Conservation (phyloP, 2,888 invertebrate species). For the Leptinotarsa juncta region DNA sequence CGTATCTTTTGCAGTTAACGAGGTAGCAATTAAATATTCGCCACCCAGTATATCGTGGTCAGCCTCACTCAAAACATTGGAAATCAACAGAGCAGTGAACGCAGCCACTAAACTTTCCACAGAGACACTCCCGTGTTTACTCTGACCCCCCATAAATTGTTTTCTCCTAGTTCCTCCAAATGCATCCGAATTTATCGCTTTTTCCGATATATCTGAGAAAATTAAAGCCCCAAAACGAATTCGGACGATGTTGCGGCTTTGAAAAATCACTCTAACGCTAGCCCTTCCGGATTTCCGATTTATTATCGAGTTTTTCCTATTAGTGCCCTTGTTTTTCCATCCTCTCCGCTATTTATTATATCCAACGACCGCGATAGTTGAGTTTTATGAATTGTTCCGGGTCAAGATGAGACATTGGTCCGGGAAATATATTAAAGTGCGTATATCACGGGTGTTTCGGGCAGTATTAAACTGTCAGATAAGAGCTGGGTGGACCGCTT, state of each 20-base stretch:
- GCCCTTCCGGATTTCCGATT: constrained; percentile 23
- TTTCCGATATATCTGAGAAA: constrained; percentile 13
- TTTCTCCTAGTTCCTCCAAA: not conserved
- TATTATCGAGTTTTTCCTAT: constrained; percentile 25
- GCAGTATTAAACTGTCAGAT: constrained; percentile 28
- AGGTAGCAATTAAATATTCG: not conserved
- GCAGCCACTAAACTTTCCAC: not conserved
- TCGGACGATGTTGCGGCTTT: constrained; percentile 17
- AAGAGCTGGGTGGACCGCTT: constrained; percentile 9
- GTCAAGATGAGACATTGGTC: constrained; percentile 20
- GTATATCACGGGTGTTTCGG: constrained; percentile 26
- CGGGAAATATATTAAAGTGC: constrained; percentile 28
- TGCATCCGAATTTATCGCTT: constrained; percentile 12
- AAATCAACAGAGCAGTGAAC: not conserved
- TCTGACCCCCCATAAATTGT: constrained; percentile 7
- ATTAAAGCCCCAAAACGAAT: constrained; percentile 19
- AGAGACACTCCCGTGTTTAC: not conserved
- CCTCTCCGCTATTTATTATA: constrained; percentile 21
- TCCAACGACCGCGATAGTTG: not conserved
- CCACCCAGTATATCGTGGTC: not conserved
- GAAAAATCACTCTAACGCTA: constrained; percentile 8
- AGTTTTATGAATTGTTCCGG: constrained; percentile 15
- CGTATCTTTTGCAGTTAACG: no score
- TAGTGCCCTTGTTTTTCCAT: constrained; percentile 27
- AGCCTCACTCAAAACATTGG: not conserved